phyloP scores from a whole-genome alignment of 2,888 invertebrate species.

The Himalopsyche kuldschensis region DNA sequence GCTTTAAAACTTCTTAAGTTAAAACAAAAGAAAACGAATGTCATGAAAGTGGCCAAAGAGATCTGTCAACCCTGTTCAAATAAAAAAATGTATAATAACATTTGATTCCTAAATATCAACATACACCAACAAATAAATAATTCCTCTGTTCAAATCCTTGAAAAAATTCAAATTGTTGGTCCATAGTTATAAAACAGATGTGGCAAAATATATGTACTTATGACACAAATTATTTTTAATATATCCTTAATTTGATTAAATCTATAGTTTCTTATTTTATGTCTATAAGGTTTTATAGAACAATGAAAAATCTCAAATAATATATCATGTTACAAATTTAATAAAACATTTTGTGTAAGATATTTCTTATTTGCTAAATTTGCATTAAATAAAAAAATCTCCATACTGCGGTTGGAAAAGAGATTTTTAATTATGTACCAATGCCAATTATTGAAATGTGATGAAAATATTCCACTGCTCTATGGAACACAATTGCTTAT shows the following conservation, averaged over 20 bases:
- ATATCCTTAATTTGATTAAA: neutral
- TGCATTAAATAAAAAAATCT: too few species aligned
- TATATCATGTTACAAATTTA: too few species aligned
- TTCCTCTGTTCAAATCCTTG: slow-evolving; percentile 17
- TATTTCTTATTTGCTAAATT: too few species aligned
- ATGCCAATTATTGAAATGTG: too few species aligned
- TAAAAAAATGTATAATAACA: neutral
- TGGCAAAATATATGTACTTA: neutral
- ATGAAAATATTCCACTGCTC: too few species aligned
- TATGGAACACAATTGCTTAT: too few species aligned
- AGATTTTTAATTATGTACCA: too few species aligned
- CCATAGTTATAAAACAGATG: slow-evolving; percentile 13
- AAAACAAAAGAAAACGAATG: neutral
- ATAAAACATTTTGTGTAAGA: too few species aligned
- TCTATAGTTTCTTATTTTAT: neutral
- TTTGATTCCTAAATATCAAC: neutral
- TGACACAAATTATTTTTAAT: neutral
- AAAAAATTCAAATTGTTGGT: slow-evolving; percentile 15
- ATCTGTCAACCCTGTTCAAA: neutral
- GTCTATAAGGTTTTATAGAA: neutral
- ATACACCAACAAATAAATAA: slow-evolving; percentile 1
- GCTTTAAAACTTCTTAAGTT: neutral
- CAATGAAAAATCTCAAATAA: neutral
- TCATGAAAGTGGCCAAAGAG: neutral
- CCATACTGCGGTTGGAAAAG: too few species aligned